Evolutionary conservation across 2,888 invertebrate species (phyloP).

Genomic region (Pterostichus madidus): DNA sequence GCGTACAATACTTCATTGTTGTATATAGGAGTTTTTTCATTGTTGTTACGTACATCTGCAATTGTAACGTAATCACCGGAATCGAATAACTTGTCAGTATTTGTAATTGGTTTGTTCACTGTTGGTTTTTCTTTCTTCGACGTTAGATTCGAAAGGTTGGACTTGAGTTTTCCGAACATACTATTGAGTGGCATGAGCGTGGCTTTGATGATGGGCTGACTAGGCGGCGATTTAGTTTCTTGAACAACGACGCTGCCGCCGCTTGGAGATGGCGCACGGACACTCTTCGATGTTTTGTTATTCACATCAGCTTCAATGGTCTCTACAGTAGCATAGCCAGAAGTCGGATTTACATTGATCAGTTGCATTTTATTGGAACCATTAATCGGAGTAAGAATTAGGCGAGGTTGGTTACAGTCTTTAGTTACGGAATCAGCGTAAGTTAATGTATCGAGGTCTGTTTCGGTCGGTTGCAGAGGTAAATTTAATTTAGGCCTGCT

Average conservation of each 20-base stretch:
- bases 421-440: slow-evolving; percentile 70
- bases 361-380: slow-evolving; percentile 71
- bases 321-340: slow-evolving; percentile 76
- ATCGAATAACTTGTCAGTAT: slow-evolving; percentile 74
- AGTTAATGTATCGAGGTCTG: slow-evolving; percentile 68
- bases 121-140: slow-evolving; percentile 75
- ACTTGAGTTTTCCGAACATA: slow-evolving; percentile 85
- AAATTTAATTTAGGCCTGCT: slow-evolving; percentile 70
- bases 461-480: slow-evolving; percentile 63
- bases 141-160: slow-evolving; percentile 73
- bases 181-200: slow-evolving; percentile 84
- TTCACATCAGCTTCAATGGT: slow-evolving; percentile 70
- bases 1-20: slow-evolving; percentile 79
- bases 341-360: slow-evolving; percentile 74
- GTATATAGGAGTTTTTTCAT: slow-evolving; percentile 79
- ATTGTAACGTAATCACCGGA: slow-evolving; percentile 92
- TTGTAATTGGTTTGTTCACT: slow-evolving; percentile 71
- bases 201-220: slow-evolving; percentile 76
- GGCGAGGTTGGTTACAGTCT: slow-evolving; percentile 6
- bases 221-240: slow-evolving; percentile 66
- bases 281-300: slow-evolving; percentile 65
- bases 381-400: slow-evolving; percentile 48
- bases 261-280: slow-evolving; percentile 75
- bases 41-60: slow-evolving; percentile 89
- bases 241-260: slow-evolving; percentile 73